A percentile compares a stretch with the other conserved stretches of the same genome.
Conservation (phyloP, 2,888 invertebrate genomes). For the Luperina testacea region DNA sequence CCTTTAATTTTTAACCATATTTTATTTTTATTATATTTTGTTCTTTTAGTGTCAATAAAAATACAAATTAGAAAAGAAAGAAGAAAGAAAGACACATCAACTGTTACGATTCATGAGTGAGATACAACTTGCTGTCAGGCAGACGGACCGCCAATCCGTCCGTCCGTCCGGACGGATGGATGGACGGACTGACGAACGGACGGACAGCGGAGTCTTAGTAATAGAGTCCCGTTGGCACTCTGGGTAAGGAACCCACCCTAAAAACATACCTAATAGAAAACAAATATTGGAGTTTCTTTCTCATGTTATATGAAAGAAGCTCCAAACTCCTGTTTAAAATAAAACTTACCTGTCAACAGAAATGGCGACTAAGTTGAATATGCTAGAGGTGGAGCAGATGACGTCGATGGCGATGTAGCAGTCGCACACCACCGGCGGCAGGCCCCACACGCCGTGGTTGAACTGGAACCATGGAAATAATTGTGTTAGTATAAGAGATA, state of each 20-base stretch:
- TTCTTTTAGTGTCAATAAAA: not conserved
- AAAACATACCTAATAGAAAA: not conserved
- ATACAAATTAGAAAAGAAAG: too few relatives aligned
- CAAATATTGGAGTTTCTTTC: too few relatives aligned
- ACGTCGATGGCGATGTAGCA: conserved; percentile 99
- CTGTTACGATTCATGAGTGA: not conserved
- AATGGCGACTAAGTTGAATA: conserved; percentile 99
- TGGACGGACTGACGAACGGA: too few relatives aligned
- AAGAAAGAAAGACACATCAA: too few relatives aligned
- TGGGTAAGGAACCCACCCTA: not conserved
- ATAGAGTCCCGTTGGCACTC: too few relatives aligned
- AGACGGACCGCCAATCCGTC: not conserved
- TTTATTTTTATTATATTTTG: not conserved
- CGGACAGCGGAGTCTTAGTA: too few relatives aligned
- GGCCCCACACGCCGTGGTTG: conserved; percentile 94
- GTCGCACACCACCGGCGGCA: conserved; percentile 97
- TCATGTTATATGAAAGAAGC: too few relatives aligned
- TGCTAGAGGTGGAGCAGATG: conserved; percentile 98
- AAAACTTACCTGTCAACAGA: conserved; percentile 97
- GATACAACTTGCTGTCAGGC: not conserved
- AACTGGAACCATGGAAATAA: conserved; percentile 90
- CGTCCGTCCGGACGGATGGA: too few relatives aligned
- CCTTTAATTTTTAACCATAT: not conserved
- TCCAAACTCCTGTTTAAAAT: not conserved
- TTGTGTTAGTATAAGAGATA: not conserved